phyloP scores from a whole-genome alignment of 2,888 invertebrate genomes.

The Psococerastis gibbosa region DNA sequence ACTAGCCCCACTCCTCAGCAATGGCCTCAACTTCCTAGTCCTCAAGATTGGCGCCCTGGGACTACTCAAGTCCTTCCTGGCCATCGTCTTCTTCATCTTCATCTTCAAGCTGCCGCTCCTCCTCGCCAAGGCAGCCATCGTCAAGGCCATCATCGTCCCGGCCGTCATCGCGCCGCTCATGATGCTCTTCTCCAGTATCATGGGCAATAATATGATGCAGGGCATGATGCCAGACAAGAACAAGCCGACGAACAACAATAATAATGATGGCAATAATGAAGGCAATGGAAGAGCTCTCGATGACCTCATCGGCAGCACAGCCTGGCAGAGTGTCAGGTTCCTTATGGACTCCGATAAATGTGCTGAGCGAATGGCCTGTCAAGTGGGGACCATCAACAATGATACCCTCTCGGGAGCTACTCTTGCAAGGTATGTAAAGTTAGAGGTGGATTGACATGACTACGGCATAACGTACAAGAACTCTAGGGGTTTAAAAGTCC shows the following conservation, averaged over 20 bases:
- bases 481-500: too few species aligned
- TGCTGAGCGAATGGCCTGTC: slow-evolving; percentile 1
- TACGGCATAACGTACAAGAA: too few species aligned
- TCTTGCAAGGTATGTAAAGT: not conserved
- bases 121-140: slow-evolving; percentile 1
- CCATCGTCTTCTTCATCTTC: slow-evolving; percentile 1
- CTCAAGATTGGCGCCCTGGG: slow-evolving; percentile 3
- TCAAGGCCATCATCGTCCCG: slow-evolving; percentile 3
- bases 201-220: not conserved
- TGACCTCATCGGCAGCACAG: not conserved
- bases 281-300: slow-evolving; percentile 2
- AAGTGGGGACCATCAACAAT: not conserved
- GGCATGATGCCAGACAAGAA: not conserved
- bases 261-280: not conserved
- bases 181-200: not conserved
- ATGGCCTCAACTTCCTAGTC: not conserved
- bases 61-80: not conserved
- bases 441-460: too few species aligned
- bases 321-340: slow-evolving; percentile 2
- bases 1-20: not conserved
- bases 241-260: not conserved
- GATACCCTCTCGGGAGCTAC: slow-evolving; percentile 2
- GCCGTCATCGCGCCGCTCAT: not conserved
- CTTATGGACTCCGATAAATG: slow-evolving; percentile 6
- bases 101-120: slow-evolving; percentile 5